Evolutionary conservation across 2,113 vertebrate species (phyloP).

Genomic region (Percopsis transmontana): DNA sequence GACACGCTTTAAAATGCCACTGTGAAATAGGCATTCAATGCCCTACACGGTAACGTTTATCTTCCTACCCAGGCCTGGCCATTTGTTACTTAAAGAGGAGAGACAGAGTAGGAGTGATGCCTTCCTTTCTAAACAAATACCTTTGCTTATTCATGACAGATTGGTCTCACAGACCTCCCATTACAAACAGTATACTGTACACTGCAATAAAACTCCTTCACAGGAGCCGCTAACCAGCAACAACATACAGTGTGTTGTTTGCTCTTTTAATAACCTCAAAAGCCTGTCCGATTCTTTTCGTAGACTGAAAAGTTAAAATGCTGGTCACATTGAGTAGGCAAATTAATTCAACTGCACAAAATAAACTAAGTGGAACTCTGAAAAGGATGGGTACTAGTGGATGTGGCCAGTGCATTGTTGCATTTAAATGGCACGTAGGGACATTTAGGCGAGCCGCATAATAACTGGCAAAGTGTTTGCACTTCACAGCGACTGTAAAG

Average conservation of each 20-base stretch:
- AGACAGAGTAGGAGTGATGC: conserved; percentile 21
- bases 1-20: conserved; percentile 14
- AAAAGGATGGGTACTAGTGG: conserved; percentile 15
- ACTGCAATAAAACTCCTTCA: conserved; percentile 9
- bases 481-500: conserved; percentile 49
- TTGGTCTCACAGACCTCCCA: conserved; percentile 23
- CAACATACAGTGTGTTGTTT: neutral
- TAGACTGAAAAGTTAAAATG: neutral
- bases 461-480: conserved; percentile 52
- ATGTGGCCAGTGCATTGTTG: conserved; percentile 18
- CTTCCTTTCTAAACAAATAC: conserved; percentile 28
- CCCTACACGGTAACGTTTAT: conserved; percentile 32
- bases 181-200: neutral
- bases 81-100: conserved; percentile 38
- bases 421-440: conserved; percentile 38
- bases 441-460: conserved; percentile 39
- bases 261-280: neutral
- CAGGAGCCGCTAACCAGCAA: neutral
- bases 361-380: neutral
- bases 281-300: neutral
- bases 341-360: neutral
- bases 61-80: conserved; percentile 35
- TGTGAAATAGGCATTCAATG: conserved; percentile 35
- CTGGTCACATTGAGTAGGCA: too few species aligned
- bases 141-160: conserved; percentile 17